A percentile compares a stretch with the other conserved stretches of the same genome.
Conservation (phyloP, 2,113 vertebrate genomes). For the Carassius gibelio region DNA sequence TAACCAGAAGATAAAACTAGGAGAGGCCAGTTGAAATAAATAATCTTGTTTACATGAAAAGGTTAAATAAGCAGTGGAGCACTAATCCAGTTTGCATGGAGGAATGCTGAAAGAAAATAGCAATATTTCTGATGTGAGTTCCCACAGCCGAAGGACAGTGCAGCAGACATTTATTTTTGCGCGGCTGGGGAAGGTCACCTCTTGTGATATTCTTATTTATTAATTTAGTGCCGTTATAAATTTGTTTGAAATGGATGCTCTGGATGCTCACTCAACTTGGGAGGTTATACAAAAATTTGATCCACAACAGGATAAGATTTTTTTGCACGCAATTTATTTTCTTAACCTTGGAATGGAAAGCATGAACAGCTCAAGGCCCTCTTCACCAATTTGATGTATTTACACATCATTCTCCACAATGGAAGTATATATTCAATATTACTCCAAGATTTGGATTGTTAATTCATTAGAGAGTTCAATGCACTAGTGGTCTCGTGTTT, state of each 20-base stretch:
- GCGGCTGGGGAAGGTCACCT: constrained; percentile 65
- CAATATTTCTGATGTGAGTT: constrained; percentile 56
- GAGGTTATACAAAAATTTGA: constrained; percentile 68
- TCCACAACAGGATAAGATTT: constrained; percentile 53
- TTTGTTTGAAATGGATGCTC: constrained; percentile 58
- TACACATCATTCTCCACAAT: background rate
- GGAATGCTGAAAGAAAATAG: constrained; percentile 60
- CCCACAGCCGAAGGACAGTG: constrained; percentile 56
- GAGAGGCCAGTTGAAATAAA: constrained; percentile 59
- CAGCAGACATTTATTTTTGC: constrained; percentile 64
- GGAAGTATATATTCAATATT: background rate
- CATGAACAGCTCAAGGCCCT: constrained; percentile 35
- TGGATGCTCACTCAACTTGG: constrained; percentile 69
- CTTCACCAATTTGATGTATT: background rate
- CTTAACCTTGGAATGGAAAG: constrained; percentile 64
- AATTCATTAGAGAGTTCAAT: constrained; percentile 9
- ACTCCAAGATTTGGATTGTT: background rate
- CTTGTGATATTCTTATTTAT: constrained; percentile 73
- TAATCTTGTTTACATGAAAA: constrained; percentile 60
- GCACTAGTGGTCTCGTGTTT: background rate
- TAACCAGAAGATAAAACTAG: constrained; percentile 53
- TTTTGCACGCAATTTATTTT: constrained; percentile 66
- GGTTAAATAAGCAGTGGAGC: constrained; percentile 59
- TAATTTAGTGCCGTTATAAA: constrained; percentile 75
- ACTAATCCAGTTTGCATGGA: constrained; percentile 57